Percentiles rank a stretch among this genome's conserved stretches.
phyloP scores from a whole-genome alignment of 1,140 invertebrate species.

The Paraescarpia echinospica region DNA sequence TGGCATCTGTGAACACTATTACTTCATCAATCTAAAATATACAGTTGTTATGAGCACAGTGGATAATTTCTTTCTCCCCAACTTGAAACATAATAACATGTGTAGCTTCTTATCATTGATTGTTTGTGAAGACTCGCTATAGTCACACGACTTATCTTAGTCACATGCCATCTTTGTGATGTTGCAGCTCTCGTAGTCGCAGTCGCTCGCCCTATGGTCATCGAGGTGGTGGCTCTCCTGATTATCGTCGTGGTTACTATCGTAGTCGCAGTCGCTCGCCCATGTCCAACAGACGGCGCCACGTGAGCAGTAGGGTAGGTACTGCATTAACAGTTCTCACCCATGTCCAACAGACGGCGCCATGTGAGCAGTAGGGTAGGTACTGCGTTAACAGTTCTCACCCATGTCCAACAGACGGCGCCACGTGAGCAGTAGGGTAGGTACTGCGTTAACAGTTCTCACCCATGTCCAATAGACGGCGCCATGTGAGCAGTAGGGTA shows the following conservation, averaged over 20 bases:
- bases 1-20: too few species aligned
- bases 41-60: too few species aligned
- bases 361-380: conserved; percentile 59
- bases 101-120: too few species aligned
- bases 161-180: too few species aligned
- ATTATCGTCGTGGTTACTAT: conserved; percentile 17
- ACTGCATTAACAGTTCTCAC: background rate
- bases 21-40: too few species aligned
- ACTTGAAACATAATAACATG: too few species aligned
- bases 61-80: too few species aligned
- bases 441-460: background rate
- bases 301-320: conserved; percentile 57
- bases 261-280: conserved; percentile 60
- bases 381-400: background rate
- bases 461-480: conserved; percentile 47
- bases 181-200: too few species aligned
- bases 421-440: conserved; percentile 58
- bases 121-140: too few species aligned
- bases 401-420: conserved; percentile 52
- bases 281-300: conserved; percentile 62
- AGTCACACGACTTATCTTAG: too few species aligned
- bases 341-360: conserved; percentile 52
- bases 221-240: conserved; percentile 25
- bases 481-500: conserved; percentile 60
- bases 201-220: too few species aligned